Evolutionary conservation across 1,140 invertebrate species (phyloP).

Genomic region (Phymorhynchus buccinoides): DNA sequence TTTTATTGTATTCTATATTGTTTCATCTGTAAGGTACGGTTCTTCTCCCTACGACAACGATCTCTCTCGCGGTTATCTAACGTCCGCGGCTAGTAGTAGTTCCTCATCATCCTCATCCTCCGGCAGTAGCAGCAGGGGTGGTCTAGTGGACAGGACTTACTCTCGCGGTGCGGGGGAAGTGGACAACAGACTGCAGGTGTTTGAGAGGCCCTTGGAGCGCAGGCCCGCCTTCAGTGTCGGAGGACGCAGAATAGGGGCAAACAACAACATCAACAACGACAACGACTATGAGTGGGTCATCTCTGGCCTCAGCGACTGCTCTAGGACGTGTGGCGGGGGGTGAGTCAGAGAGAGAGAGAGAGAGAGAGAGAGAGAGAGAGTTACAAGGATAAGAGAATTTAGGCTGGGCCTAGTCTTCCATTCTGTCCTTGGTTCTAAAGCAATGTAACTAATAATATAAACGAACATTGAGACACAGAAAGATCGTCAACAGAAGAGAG

Average conservation of each 20-base stretch:
- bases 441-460: too few relatives aligned
- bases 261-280: not conserved
- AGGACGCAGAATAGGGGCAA: not conserved
- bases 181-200: not conserved
- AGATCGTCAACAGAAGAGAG: too few relatives aligned
- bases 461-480: too few relatives aligned
- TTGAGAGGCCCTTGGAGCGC: not conserved
- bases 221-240: slow-evolving; percentile 21
- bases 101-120: too few relatives aligned
- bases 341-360: slow-evolving; percentile 23
- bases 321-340: slow-evolving; percentile 45
- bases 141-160: slow-evolving; percentile 28
- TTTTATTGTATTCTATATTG: too few relatives aligned
- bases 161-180: not conserved
- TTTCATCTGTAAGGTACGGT: too few relatives aligned
- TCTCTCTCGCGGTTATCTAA: not conserved
- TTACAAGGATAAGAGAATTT: too few relatives aligned
- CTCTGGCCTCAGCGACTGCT: slow-evolving; percentile 47
- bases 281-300: slow-evolving; percentile 46
- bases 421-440: too few relatives aligned
- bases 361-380: not conserved
- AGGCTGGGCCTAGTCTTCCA: too few relatives aligned
- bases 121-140: slow-evolving; percentile 1
- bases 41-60: slow-evolving; percentile 5
- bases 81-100: too few relatives aligned